These are phyloP conservation scores for Trypoxylus dichotomus DNA, from an alignment of 1,140 invertebrate genomes.

Conservation along the genomic window DNA sequence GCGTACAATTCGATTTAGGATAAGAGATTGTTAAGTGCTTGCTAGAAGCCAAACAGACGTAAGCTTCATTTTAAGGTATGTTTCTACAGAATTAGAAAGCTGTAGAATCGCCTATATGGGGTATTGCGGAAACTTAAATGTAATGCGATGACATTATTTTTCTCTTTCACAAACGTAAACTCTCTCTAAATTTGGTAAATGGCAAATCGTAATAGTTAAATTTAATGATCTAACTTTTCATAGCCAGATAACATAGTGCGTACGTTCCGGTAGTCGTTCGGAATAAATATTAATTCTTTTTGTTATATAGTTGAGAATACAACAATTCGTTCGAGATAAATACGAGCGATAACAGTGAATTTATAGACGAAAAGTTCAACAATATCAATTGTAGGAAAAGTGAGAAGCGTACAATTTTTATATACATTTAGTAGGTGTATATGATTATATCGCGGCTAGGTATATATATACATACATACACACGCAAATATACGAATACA, in stretches of 20 bases:
- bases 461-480: neutral
- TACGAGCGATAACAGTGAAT: neutral
- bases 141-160: too few relatives aligned
- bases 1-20: too few relatives aligned
- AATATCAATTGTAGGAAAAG: neutral
- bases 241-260: neutral
- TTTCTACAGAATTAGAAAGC: too few relatives aligned
- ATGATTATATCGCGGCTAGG: neutral
- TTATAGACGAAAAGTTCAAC: conserved; percentile 21
- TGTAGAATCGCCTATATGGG: too few relatives aligned
- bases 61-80: too few relatives aligned
- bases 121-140: too few relatives aligned
- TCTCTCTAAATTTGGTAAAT: neutral
- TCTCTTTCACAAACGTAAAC: conserved; percentile 1
- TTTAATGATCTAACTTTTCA: neutral
- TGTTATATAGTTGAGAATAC: conserved; percentile 22
- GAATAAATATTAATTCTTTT: conserved; percentile 20
- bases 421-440: conserved; percentile 11
- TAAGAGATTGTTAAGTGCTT: too few relatives aligned
- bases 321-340: conserved; percentile 12
- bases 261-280: neutral
- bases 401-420: conserved; percentile 2
- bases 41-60: too few relatives aligned
- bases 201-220: neutral
- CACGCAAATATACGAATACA: neutral